Evolutionary conservation across 2,888 invertebrate genomes (phyloP).

Genomic region (Ophion slaviceki): DNA sequence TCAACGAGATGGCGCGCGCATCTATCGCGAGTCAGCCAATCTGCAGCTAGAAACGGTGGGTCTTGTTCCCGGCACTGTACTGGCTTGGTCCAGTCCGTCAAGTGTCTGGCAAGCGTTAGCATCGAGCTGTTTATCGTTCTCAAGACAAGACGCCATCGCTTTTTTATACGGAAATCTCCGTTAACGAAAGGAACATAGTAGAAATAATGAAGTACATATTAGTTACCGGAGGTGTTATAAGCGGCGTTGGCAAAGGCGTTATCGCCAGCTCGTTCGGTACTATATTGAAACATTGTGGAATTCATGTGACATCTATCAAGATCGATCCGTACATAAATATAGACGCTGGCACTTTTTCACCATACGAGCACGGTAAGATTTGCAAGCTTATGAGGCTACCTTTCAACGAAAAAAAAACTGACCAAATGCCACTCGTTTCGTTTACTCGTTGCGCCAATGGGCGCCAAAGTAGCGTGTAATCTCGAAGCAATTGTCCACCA

Average conservation of each 20-base stretch:
- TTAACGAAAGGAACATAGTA: not conserved
- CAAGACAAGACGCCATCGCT: not conserved
- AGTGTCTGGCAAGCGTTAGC: constrained; percentile 65
- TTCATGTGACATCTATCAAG: constrained; percentile 99
- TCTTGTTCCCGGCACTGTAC: constrained; percentile 61
- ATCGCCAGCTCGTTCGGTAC: constrained; percentile 98
- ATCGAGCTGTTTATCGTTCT: not conserved
- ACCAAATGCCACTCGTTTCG: not conserved
- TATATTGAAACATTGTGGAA: constrained; percentile 96
- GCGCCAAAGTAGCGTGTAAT: constrained; percentile 7
- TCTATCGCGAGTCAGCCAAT: constrained; percentile 41
- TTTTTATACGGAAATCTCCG: not conserved
- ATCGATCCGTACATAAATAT: constrained; percentile 99
- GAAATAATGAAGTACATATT: constrained; percentile 96
- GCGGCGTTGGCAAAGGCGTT: constrained; percentile 98
- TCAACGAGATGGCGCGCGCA: constrained; percentile 48
- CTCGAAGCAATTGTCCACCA: constrained; percentile 7
- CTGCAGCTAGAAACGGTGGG: constrained; percentile 16
- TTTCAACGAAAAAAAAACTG: not conserved
- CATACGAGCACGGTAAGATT: constrained; percentile 97
- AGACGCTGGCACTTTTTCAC: constrained; percentile 99
- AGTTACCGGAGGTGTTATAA: constrained; percentile 99
- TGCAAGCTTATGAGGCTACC: not conserved
- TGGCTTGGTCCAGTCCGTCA: constrained; percentile 68
- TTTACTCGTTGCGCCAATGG: not conserved